These are phyloP conservation scores for Drosophila novamexicana DNA, from an alignment of 1,140 invertebrate species.

Conservation along the genomic window DNA sequence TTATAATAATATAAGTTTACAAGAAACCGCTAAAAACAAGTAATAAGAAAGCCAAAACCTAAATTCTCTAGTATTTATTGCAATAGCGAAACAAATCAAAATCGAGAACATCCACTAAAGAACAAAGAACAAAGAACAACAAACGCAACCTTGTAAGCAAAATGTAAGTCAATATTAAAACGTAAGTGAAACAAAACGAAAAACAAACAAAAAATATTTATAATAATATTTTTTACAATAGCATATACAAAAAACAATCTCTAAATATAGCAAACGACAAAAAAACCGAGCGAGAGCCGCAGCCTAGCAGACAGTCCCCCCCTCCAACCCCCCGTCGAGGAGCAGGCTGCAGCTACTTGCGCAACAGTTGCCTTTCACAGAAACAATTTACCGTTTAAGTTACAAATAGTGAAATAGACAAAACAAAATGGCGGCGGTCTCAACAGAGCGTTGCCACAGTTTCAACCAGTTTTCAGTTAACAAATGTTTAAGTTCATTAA, in stretches of 20 bases:
- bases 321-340: neutral
- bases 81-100: conserved; percentile 76
- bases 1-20: conserved; percentile 83
- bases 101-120: conserved; percentile 60
- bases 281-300: conserved; percentile 69
- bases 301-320: conserved; percentile 17
- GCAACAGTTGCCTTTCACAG: conserved; percentile 82
- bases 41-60: conserved; percentile 62
- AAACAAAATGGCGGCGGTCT: conserved; percentile 58
- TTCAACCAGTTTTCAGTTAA: conserved; percentile 74
- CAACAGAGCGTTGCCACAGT: conserved; percentile 46
- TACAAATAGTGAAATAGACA: conserved; percentile 82
- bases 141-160: conserved; percentile 70
- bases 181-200: conserved; percentile 62
- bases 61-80: conserved; percentile 64
- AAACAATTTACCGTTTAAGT: conserved; percentile 83
- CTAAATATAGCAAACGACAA: conserved; percentile 72
- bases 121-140: conserved; percentile 36
- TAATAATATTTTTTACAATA: conserved; percentile 83
- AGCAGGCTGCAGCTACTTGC: conserved; percentile 54
- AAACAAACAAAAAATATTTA: conserved; percentile 61
- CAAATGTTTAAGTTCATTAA: conserved; percentile 59
- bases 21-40: conserved; percentile 55
- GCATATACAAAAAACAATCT: conserved; percentile 77
- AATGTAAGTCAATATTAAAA: conserved; percentile 64